Conservation (phyloP, 2,888 invertebrate species). For the Tinea semifulvella region DNA sequence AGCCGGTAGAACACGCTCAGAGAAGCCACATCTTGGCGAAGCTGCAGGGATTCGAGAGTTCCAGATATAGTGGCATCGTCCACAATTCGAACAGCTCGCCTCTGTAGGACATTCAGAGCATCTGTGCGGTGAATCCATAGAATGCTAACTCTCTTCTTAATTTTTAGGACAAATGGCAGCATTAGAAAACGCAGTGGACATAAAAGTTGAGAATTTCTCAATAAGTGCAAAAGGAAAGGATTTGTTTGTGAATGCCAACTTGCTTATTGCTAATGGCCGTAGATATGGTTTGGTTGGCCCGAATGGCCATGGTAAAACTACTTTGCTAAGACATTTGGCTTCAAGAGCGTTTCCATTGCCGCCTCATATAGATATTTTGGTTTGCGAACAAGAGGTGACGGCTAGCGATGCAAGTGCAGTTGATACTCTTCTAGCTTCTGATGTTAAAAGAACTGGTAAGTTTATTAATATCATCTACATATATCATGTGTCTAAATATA, state of each 20-base stretch:
- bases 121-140: neutral
- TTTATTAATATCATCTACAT: too few species aligned
- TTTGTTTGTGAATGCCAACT: conserved; percentile 93
- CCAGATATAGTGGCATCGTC: too few species aligned
- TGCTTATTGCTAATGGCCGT: conserved; percentile 91
- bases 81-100: too few species aligned
- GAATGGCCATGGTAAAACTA: conserved; percentile 99
- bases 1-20: too few species aligned
- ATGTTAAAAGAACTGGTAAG: conserved; percentile 81
- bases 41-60: too few species aligned
- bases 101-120: too few species aligned
- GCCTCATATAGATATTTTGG: conserved; percentile 91
- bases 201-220: conserved; percentile 98
- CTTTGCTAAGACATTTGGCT: conserved; percentile 91
- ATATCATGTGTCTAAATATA: too few species aligned
- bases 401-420: conserved; percentile 95
- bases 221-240: conserved; percentile 98
- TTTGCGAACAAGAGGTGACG: conserved; percentile 98
- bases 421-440: conserved; percentile 91
- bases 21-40: too few species aligned
- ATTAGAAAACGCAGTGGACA: conserved; percentile 93
- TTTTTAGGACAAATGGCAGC: conserved; percentile 75
- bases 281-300: conserved; percentile 98
- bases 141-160: neutral
- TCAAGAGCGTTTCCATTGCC: conserved; percentile 92